A percentile compares a stretch with the other conserved stretches of the same genome.
These are phyloP conservation scores for Parnassius apollo DNA, from an alignment of 2,888 invertebrate species.

Conservation along the genomic window DNA sequence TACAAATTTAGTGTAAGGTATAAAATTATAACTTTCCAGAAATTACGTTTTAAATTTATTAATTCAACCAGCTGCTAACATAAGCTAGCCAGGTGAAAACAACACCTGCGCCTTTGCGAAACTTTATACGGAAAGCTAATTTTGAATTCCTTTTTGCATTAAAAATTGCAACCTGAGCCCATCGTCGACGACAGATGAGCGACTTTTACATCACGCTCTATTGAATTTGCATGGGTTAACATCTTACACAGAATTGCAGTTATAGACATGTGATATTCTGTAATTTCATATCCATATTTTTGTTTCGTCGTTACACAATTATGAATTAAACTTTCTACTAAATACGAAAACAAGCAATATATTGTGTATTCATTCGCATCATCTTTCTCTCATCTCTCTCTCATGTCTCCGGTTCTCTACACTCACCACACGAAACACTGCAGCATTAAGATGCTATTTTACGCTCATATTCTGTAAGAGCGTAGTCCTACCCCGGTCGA, in stretches of 20 bases:
- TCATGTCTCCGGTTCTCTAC: too few relatives aligned
- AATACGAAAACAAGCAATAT: too few relatives aligned
- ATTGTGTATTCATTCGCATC: too few relatives aligned
- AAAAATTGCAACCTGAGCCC: constrained; percentile 66
- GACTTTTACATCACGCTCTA: constrained; percentile 62
- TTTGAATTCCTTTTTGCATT: constrained; percentile 42
- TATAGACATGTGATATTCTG: too few relatives aligned
- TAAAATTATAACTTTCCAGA: constrained; percentile 18
- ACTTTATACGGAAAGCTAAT: constrained; percentile 69
- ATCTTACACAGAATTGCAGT: neutral
- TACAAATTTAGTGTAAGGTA: neutral
- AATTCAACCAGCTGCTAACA: constrained; percentile 59
- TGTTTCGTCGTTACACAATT: too few relatives aligned
- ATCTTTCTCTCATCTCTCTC: too few relatives aligned
- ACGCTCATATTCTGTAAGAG: too few relatives aligned
- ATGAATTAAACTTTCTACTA: too few relatives aligned
- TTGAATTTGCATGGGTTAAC: constrained; percentile 51
- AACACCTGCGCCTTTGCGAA: constrained; percentile 70
- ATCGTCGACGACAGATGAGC: constrained; percentile 67
- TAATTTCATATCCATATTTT: too few relatives aligned
- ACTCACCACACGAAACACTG: too few relatives aligned
- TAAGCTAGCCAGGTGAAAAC: constrained; percentile 73
- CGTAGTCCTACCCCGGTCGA: too few relatives aligned
- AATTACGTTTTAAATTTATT: constrained; percentile 52
- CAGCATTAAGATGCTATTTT: too few relatives aligned